Percentiles rank a stretch among this genome's conserved stretches.
phyloP scores from a whole-genome alignment of 2,113 vertebrate genomes.

The Chloebia gouldiae region DNA sequence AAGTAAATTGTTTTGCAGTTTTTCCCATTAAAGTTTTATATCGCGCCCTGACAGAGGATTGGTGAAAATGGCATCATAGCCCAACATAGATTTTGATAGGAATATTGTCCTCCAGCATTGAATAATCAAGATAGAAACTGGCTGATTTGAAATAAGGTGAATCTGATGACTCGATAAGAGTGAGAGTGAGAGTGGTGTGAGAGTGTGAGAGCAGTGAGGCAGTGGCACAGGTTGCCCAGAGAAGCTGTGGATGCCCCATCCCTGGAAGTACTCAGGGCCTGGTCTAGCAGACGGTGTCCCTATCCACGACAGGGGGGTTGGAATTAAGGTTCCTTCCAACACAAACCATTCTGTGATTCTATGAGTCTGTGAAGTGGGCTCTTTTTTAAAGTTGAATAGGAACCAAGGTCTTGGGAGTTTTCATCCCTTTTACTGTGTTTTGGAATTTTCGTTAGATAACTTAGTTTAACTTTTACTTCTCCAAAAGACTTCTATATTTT shows the following conservation, averaged over 20 bases:
- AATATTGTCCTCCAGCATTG: not conserved
- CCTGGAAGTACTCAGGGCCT: not conserved
- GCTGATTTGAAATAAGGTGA: not conserved
- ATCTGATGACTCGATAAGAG: not conserved
- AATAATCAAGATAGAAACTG: not conserved
- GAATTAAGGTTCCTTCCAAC: not conserved
- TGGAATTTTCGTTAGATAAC: not conserved
- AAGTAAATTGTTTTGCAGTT: not conserved
- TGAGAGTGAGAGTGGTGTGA: too few relatives aligned
- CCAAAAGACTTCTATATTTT: not conserved
- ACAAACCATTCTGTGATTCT: not conserved
- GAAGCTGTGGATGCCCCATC: not conserved
- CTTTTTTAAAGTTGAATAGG: not conserved
- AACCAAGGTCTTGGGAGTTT: not conserved
- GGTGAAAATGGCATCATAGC: not conserved
- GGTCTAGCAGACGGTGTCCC: not conserved
- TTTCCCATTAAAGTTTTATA: constrained; percentile 28
- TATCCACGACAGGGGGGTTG: not conserved
- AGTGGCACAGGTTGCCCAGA: not conserved
- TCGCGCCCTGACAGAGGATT: not conserved
- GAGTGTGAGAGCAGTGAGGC: not conserved
- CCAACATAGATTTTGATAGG: not conserved
- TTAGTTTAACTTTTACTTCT: not conserved
- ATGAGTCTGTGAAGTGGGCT: not conserved
- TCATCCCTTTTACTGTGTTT: not conserved